phyloP scores from a whole-genome alignment of 2,888 invertebrate genomes.

The Malthinus seriepunctatus region DNA sequence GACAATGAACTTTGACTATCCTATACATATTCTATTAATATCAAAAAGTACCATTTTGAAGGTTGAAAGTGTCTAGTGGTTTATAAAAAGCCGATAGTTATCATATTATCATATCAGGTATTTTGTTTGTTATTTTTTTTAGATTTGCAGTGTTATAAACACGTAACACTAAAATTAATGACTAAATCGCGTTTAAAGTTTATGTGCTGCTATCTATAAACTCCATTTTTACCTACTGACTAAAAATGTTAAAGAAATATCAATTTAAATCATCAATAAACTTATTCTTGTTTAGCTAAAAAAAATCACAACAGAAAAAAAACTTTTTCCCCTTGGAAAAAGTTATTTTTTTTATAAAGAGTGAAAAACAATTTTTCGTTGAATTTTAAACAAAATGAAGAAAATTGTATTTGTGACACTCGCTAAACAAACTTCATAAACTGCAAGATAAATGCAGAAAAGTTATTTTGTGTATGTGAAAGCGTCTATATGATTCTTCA shows the following conservation, averaged over 20 bases:
- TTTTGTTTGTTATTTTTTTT: background rate
- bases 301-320: too few relatives aligned
- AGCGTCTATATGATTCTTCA: slow-evolving; percentile 10
- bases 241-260: slow-evolving; percentile 1
- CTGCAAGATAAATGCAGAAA: slow-evolving; percentile 12
- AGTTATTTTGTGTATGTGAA: slow-evolving; percentile 11
- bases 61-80: too few relatives aligned
- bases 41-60: too few relatives aligned
- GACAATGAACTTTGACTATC: too few relatives aligned
- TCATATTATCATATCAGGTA: background rate
- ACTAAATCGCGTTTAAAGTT: slow-evolving; percentile 20
- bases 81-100: too few relatives aligned
- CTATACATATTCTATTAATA: too few relatives aligned
- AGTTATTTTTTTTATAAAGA: background rate
- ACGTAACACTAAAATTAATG: slow-evolving; percentile 18
- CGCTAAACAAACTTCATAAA: slow-evolving; percentile 16
- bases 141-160: slow-evolving; percentile 3
- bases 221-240: background rate
- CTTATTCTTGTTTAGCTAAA: too few relatives aligned
- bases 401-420: slow-evolving; percentile 12
- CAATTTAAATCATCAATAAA: background rate
- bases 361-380: slow-evolving; percentile 6
- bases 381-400: slow-evolving; percentile 12
- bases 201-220: slow-evolving; percentile 9
- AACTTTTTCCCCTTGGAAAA: too few relatives aligned